These are phyloP conservation scores for Carabus problematicus DNA, from an alignment of 2,888 invertebrate species.

Conservation along the genomic window DNA sequence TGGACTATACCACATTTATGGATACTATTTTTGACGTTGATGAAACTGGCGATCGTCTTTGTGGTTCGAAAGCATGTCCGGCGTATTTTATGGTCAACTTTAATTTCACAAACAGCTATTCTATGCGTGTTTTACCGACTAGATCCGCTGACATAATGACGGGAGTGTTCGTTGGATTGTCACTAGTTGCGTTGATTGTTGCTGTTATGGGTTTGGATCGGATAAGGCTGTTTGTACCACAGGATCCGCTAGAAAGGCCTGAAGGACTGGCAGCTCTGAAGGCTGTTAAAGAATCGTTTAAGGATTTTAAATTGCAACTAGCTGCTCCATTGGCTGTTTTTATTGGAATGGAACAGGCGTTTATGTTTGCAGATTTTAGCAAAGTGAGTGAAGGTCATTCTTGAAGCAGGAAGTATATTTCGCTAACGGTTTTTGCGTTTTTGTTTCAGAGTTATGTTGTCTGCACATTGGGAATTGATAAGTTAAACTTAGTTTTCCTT, in stretches of 20 bases:
- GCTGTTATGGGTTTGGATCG: slow-evolving; percentile 61
- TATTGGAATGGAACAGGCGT: slow-evolving; percentile 84
- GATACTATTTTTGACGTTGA: slow-evolving; percentile 64
- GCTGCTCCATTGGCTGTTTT: slow-evolving; percentile 80
- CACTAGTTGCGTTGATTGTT: slow-evolving; percentile 59
- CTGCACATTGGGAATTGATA: slow-evolving; percentile 78
- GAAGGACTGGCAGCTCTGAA: slow-evolving; percentile 60
- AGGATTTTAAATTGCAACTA: slow-evolving; percentile 71
- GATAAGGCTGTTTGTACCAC: slow-evolving; percentile 65
- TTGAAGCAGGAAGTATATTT: not conserved
- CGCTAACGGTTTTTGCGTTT: slow-evolving; percentile 19
- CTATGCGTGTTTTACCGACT: slow-evolving; percentile 2
- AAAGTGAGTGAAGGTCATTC: slow-evolving; percentile 63
- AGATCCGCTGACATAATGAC: slow-evolving; percentile 54
- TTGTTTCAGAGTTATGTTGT: slow-evolving; percentile 77
- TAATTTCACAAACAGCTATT: slow-evolving; percentile 3
- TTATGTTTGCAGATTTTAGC: slow-evolving; percentile 83
- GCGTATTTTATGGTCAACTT: slow-evolving; percentile 44
- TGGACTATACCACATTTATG: slow-evolving; percentile 53
- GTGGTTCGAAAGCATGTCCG: slow-evolving; percentile 67
- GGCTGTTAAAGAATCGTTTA: slow-evolving; percentile 63
- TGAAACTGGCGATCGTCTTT: slow-evolving; percentile 64
- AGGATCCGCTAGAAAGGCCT: slow-evolving; percentile 61
- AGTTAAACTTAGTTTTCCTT: slow-evolving; percentile 75
- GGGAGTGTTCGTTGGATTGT: slow-evolving; percentile 59